Percentiles rank a stretch among this genome's conserved stretches.
Conservation (phyloP, 2,888 invertebrate genomes). For the Ennomos fuscantarius region DNA sequence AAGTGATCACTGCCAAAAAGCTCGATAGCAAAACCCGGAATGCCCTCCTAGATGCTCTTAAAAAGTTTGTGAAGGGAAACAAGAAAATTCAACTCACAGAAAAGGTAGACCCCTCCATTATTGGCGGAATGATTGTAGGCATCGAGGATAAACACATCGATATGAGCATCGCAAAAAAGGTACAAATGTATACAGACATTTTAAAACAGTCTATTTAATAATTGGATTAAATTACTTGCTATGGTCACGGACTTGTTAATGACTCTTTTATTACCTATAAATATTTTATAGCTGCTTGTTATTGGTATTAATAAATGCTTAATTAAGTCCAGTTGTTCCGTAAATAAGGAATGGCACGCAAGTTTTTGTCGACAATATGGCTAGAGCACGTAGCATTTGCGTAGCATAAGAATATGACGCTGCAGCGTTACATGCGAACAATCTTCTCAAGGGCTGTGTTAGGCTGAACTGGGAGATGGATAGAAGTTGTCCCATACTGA, state of each 20-base stretch:
- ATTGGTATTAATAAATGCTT: slow-evolving; percentile 49
- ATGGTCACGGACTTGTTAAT: slow-evolving; percentile 5
- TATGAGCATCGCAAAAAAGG: slow-evolving; percentile 66
- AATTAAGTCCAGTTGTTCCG: no score
- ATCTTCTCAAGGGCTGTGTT: no score
- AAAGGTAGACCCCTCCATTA: slow-evolving; percentile 62
- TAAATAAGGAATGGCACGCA: no score
- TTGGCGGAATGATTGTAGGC: slow-evolving; percentile 73
- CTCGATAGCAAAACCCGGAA: slow-evolving; percentile 53
- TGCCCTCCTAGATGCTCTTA: slow-evolving; percentile 58
- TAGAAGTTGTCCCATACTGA: no score
- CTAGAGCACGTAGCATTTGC: no score
- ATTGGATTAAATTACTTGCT: slow-evolving; percentile 19
- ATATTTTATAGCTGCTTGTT: slow-evolving; percentile 3
- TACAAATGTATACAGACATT: slow-evolving; percentile 68
- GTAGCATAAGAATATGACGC: no score
- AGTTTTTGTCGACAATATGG: no score
- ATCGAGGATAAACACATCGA: slow-evolving; percentile 75
- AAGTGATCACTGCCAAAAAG: slow-evolving; percentile 72
- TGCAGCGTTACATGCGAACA: no score
- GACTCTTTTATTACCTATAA: slow-evolving; percentile 10
- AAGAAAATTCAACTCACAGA: slow-evolving; percentile 69
- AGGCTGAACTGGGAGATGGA: no score
- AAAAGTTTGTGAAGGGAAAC: slow-evolving; percentile 59
- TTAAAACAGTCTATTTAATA: slow-evolving; percentile 58